phyloP scores from a whole-genome alignment of 1,140 invertebrate species.

The Pseudoatta argentina region DNA sequence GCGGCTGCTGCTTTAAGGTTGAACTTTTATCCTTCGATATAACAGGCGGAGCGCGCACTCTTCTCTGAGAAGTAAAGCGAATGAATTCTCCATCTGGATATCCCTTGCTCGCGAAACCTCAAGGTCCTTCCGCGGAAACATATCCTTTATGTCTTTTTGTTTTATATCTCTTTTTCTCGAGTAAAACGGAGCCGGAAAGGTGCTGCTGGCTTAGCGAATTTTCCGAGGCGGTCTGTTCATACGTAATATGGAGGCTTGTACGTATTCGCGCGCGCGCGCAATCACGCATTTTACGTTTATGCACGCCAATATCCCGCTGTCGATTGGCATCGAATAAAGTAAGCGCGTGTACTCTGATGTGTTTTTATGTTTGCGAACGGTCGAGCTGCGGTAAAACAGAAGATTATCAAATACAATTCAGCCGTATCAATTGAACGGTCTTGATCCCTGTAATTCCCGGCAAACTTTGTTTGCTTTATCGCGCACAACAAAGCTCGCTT shows the following conservation, averaged over 20 bases:
- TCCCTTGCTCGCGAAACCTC: conserved; percentile 37
- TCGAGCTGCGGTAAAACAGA: not conserved
- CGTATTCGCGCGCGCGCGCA: not conserved
- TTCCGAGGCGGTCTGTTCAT: conserved; percentile 4
- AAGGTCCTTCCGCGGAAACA: conserved; percentile 62
- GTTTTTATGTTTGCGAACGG: conserved; percentile 12
- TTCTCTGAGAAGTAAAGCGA: conserved; percentile 12
- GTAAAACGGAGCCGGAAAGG: not conserved
- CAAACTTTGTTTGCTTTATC: conserved; percentile 36
- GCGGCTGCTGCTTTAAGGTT: conserved; percentile 36
- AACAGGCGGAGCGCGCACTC: not conserved
- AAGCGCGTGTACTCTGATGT: not conserved
- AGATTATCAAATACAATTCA: conserved; percentile 38
- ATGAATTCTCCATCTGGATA: conserved; percentile 52
- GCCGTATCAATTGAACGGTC: not conserved
- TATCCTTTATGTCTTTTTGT: conserved; percentile 29
- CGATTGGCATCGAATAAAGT: conserved; percentile 44
- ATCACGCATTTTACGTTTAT: not conserved
- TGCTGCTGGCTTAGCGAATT: conserved; percentile 23
- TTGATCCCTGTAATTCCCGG: conserved; percentile 14
- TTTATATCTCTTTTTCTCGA: not conserved
- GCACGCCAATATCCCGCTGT: conserved; percentile 19
- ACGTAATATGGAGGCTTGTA: conserved; percentile 11
- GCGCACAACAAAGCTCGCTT: conserved; percentile 20
- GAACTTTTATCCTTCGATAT: conserved; percentile 42